phyloP scores from a whole-genome alignment of 2,797 vertebrate genomes.

The Pseudomugil gertrudae region DNA sequence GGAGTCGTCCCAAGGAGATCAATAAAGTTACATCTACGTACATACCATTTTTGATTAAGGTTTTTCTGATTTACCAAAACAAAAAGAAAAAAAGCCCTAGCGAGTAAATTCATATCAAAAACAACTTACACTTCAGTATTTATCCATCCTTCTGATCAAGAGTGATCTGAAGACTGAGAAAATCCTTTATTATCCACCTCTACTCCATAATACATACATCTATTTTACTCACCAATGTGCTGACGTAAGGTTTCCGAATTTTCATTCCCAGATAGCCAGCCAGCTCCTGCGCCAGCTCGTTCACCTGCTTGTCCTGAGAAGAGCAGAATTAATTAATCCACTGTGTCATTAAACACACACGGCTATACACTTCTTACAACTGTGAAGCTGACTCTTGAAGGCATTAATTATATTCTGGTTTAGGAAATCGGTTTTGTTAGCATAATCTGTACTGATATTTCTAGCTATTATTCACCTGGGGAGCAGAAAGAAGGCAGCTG shows the following conservation, averaged over 20 bases:
- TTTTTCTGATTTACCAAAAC: too few species aligned
- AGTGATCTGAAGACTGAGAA: neutral
- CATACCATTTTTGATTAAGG: too few species aligned
- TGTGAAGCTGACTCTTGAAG: too few species aligned
- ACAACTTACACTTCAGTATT: neutral
- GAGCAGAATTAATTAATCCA: neutral
- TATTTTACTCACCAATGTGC: slow-evolving; percentile 80
- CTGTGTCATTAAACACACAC: neutral
- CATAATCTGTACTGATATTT: neutral
- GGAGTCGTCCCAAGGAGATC: too few species aligned
- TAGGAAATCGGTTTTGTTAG: neutral
- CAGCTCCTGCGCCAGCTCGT: slow-evolving; percentile 90
- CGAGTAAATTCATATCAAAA: too few species aligned
- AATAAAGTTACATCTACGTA: too few species aligned
- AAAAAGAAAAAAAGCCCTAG: too few species aligned
- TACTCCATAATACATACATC: neutral
- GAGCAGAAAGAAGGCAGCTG: slow-evolving; percentile 85
- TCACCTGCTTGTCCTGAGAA: slow-evolving; percentile 89
- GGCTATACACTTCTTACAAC: too few species aligned
- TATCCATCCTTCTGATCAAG: neutral
- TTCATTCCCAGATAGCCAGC: slow-evolving; percentile 87
- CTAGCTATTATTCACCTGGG: slow-evolving; percentile 80
- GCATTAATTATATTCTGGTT: too few species aligned
- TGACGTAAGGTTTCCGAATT: slow-evolving; percentile 88
- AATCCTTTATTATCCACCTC: neutral